Evolutionary conservation across 2,113 vertebrate species (phyloP).

Genomic region (Melanostigma gelatinosum): DNA sequence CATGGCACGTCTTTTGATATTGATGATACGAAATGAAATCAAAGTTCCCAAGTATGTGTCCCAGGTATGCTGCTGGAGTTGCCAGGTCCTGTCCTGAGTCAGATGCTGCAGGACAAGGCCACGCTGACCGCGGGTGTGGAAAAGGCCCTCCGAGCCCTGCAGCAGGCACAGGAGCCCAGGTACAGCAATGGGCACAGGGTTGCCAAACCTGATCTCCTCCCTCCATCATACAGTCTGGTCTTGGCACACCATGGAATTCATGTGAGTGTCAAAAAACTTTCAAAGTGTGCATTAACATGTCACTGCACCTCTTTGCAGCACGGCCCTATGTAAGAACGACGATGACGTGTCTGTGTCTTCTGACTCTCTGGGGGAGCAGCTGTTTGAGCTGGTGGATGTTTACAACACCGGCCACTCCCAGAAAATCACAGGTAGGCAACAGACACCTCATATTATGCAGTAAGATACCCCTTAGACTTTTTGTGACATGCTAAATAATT

Average conservation of each 20-base stretch:
- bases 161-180: slow-evolving; percentile 60
- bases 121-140: slow-evolving; percentile 77
- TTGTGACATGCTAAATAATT: neutral
- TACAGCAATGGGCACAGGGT: slow-evolving; percentile 27
- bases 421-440: slow-evolving; percentile 83
- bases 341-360: slow-evolving; percentile 79
- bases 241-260: neutral
- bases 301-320: slow-evolving; percentile 53
- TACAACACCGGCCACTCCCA: slow-evolving; percentile 84
- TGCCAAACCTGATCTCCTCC: neutral
- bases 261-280: neutral
- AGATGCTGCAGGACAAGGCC: slow-evolving; percentile 81
- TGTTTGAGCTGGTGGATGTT: slow-evolving; percentile 83
- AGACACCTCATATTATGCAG: neutral
- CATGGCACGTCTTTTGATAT: neutral
- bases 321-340: slow-evolving; percentile 59
- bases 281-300: neutral
- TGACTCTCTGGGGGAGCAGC: slow-evolving; percentile 84
- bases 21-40: neutral
- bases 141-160: slow-evolving; percentile 79
- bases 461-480: neutral
- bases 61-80: slow-evolving; percentile 86
- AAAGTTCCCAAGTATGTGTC: slow-evolving; percentile 1
- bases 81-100: slow-evolving; percentile 73
- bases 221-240: neutral